A percentile compares a stretch with the other conserved stretches of the same genome.
Evolutionary conservation across 2,797 vertebrate genomes (phyloP).

Genomic region (Typhlichthys subterraneus): DNA sequence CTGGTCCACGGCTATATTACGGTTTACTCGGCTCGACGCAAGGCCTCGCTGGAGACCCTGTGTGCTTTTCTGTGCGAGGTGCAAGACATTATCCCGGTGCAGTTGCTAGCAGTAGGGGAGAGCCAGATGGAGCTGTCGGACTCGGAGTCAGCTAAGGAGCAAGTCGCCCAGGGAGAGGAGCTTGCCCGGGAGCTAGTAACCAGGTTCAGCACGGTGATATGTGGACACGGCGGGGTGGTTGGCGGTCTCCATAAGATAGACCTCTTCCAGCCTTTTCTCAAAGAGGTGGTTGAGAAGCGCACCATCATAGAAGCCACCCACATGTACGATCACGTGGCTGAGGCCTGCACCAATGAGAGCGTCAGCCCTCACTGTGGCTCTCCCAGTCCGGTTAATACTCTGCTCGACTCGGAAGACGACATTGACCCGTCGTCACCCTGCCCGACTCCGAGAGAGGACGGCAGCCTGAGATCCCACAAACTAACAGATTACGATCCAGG

Average conservation of each 20-base stretch:
- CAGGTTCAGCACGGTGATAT: conserved; percentile 83
- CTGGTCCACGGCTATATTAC: conserved; percentile 93
- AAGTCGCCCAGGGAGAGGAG: conserved; percentile 90
- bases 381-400: conserved; percentile 87
- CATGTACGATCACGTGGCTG: conserved; percentile 95
- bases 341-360: conserved; percentile 89
- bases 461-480: conserved; percentile 79
- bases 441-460: conserved; percentile 83
- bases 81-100: conserved; percentile 94
- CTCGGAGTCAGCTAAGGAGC: conserved; percentile 85
- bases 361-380: conserved; percentile 89
- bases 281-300: conserved; percentile 90
- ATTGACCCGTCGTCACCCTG: conserved; percentile 83
- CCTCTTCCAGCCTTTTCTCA: conserved; percentile 88
- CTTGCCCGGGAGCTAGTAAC: conserved; percentile 93
- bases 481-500: conserved; percentile 86
- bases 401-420: conserved; percentile 92
- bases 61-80: conserved; percentile 96
- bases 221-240: conserved; percentile 83
- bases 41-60: conserved; percentile 91
- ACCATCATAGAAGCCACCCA: conserved; percentile 92
- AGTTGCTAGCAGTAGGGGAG: conserved; percentile 88
- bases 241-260: conserved; percentile 88
- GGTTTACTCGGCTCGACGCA: conserved; percentile 90
- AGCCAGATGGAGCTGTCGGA: conserved; percentile 84